Conservation (phyloP, 2,888 invertebrate genomes). For the Sabatieria punctata region DNA sequence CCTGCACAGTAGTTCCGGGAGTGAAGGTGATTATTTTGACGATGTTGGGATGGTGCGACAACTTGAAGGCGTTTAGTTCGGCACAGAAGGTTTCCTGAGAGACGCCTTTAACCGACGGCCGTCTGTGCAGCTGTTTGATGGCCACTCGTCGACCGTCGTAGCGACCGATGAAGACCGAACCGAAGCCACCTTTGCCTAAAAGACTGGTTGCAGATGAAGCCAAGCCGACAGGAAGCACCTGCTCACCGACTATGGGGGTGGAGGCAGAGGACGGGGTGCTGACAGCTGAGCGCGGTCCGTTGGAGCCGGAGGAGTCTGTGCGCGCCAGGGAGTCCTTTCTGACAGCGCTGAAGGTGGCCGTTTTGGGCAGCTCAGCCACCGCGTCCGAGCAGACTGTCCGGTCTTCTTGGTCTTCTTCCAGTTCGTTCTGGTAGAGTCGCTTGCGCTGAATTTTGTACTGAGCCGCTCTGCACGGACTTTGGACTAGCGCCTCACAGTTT, state of each 20-base stretch:
- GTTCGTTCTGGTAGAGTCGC: constrained; percentile 6
- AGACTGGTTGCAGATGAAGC: too few relatives aligned
- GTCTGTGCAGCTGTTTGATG: constrained; percentile 10
- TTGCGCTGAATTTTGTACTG: constrained; percentile 2
- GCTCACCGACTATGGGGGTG: too few relatives aligned
- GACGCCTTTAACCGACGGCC: neutral
- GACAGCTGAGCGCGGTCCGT: too few relatives aligned
- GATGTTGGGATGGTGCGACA: constrained; percentile 9
- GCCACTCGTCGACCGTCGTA: constrained; percentile 8
- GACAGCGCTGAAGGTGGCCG: too few relatives aligned
- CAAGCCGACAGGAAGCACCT: too few relatives aligned
- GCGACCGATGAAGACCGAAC: constrained; percentile 6
- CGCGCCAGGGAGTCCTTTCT: too few relatives aligned
- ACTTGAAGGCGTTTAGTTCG: constrained; percentile 10
- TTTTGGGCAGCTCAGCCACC: too few relatives aligned
- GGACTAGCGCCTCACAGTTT: constrained; percentile 7
- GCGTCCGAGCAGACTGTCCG: too few relatives aligned
- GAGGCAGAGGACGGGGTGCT: too few relatives aligned
- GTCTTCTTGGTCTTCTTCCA: too few relatives aligned
- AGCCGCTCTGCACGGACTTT: constrained; percentile 7
- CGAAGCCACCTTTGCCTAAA: constrained; percentile 11
- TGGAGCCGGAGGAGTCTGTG: too few relatives aligned
- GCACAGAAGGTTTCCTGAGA: neutral
- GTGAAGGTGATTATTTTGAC: constrained; percentile 10
- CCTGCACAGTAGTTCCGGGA: neutral